A percentile compares a stretch with the other conserved stretches of the same genome.
phyloP scores from a whole-genome alignment of 2,113 vertebrate genomes.

The Toxotes jaculatrix region DNA sequence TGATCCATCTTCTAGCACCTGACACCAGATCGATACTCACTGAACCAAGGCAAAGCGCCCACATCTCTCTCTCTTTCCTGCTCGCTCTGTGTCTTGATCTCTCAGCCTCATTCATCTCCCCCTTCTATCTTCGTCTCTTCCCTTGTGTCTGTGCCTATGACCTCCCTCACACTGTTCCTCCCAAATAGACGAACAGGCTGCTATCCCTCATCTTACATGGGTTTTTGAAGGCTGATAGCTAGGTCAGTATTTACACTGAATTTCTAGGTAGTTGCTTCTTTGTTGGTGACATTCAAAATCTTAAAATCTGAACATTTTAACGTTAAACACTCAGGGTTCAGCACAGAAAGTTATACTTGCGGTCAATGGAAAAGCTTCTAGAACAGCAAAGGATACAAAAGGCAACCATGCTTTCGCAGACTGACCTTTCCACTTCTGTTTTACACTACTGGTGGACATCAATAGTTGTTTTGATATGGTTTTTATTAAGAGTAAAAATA shows the following conservation, averaged over 20 bases:
- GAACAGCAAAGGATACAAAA: neutral
- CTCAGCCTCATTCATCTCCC: conserved; percentile 35
- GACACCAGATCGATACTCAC: conserved; percentile 76
- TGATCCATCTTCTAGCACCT: conserved; percentile 73
- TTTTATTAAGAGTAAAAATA: neutral
- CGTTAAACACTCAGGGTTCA: neutral
- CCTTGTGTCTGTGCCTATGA: conserved; percentile 39
- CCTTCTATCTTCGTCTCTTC: conserved; percentile 33
- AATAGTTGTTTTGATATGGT: neutral
- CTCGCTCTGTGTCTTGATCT: conserved; percentile 24
- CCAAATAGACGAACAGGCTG: neutral
- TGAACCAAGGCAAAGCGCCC: conserved; percentile 59
- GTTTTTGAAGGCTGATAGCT: conserved; percentile 24
- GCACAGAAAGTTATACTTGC: neutral
- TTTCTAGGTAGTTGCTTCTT: neutral
- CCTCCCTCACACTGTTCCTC: conserved; percentile 38
- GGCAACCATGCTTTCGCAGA: neutral
- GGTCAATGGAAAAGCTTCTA: neutral
- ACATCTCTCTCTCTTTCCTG: conserved; percentile 44
- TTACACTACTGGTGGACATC: neutral
- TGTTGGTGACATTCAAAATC: neutral
- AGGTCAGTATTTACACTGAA: neutral
- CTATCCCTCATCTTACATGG: neutral
- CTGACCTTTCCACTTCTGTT: neutral
- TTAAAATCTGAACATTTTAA: neutral